phyloP scores from a whole-genome alignment of 2,888 invertebrate genomes.

The Apamea epomidion region DNA sequence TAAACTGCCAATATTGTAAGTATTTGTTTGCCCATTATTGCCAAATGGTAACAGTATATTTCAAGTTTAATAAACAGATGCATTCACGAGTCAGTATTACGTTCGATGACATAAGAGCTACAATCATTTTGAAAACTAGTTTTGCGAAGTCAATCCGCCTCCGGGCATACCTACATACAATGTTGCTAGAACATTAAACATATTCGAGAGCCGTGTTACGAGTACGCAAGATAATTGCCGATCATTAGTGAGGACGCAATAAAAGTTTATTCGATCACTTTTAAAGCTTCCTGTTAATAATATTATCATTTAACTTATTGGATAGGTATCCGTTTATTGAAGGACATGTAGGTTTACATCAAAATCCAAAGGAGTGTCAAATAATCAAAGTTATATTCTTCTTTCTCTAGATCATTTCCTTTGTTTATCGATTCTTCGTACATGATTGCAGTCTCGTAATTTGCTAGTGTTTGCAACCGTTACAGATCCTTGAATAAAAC shows the following conservation, averaged over 20 bases:
- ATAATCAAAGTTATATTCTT: neutral
- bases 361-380: neutral
- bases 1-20: slow-evolving; percentile 4
- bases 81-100: slow-evolving; percentile 54
- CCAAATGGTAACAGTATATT: slow-evolving; percentile 49
- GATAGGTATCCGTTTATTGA: neutral
- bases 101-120: slow-evolving; percentile 65
- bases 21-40: slow-evolving; percentile 26
- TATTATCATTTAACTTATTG: neutral
- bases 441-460: slow-evolving; percentile 27
- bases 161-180: slow-evolving; percentile 41
- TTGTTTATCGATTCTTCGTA: slow-evolving; percentile 5
- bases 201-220: slow-evolving; percentile 26
- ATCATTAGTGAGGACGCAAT: slow-evolving; percentile 29
- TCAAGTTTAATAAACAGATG: slow-evolving; percentile 62
- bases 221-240: slow-evolving; percentile 25
- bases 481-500: slow-evolving; percentile 71
- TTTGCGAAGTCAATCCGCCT: slow-evolving; percentile 49
- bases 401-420: neutral
- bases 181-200: slow-evolving; percentile 49
- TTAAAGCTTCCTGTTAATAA: slow-evolving; percentile 23
- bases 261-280: slow-evolving; percentile 19
- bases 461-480: slow-evolving; percentile 61
- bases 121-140: slow-evolving; percentile 60
- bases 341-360: neutral